phyloP scores from a whole-genome alignment of 2,113 vertebrate species.

The Hystrix brachyura region DNA sequence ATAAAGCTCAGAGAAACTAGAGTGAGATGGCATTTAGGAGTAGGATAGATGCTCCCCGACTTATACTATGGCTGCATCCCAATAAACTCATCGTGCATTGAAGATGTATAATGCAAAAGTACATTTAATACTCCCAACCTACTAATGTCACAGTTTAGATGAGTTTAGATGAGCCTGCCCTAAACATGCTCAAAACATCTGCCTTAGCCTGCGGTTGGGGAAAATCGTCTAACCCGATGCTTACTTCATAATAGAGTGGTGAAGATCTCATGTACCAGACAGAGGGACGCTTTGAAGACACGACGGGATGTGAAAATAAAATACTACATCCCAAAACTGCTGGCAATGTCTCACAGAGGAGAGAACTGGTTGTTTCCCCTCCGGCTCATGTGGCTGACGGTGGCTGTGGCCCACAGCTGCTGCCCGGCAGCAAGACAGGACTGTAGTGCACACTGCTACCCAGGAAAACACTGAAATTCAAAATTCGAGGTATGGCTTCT shows the following conservation, averaged over 20 bases:
- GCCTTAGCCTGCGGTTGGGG: not conserved
- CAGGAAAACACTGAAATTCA: not conserved
- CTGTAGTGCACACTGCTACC: not conserved
- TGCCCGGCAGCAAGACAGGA: not conserved
- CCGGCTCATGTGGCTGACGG: rapidly evolving
- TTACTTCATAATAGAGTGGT: not conserved
- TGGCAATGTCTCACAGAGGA: not conserved
- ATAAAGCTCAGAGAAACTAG: not conserved
- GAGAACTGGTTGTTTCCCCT: not conserved
- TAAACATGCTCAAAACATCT: not conserved
- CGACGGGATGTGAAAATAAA: not conserved
- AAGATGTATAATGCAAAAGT: not conserved
- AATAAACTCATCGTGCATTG: not conserved
- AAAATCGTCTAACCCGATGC: not conserved
- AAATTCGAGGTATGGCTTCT: not conserved
- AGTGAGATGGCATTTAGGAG: not conserved
- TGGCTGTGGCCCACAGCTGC: not conserved
- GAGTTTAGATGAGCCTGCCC: not conserved
- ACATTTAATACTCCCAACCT: not conserved
- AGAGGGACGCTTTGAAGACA: not conserved
- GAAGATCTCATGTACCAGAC: not conserved
- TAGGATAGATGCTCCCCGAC: not conserved
- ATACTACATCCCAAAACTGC: not conserved
- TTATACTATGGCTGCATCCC: not conserved
- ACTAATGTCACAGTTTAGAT: not conserved